phyloP scores from a whole-genome alignment of 2,113 vertebrate species.

The Phaetusa simplex region DNA sequence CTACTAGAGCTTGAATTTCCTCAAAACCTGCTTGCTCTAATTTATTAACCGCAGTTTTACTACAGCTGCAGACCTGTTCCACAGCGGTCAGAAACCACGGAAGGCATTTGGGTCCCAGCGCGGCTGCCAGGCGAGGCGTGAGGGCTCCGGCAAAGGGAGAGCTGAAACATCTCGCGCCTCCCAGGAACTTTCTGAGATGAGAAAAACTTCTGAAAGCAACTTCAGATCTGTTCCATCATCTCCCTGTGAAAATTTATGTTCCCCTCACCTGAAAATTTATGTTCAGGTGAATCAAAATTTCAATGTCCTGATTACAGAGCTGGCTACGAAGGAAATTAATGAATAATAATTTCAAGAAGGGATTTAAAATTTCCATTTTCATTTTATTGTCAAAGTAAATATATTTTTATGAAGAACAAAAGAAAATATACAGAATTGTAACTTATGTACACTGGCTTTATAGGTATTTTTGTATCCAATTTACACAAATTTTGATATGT shows the following conservation, averaged over 20 bases:
- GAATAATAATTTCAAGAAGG: neutral
- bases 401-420: slow-evolving; percentile 89
- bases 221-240: neutral
- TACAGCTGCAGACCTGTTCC: slow-evolving; percentile 13
- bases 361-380: slow-evolving; percentile 72
- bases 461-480: slow-evolving; percentile 80
- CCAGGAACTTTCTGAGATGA: neutral
- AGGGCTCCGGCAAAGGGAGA: neutral
- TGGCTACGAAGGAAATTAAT: slow-evolving; percentile 3
- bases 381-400: slow-evolving; percentile 97
- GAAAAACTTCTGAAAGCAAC: neutral
- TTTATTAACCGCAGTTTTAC: neutral
- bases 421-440: slow-evolving; percentile 87
- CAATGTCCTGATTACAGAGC: neutral
- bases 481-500: slow-evolving; percentile 83
- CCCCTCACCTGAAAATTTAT: slow-evolving; percentile 18
- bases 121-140: neutral
- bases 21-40: neutral
- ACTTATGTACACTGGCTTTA: slow-evolving; percentile 80
- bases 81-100: neutral
- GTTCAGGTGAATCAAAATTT: neutral
- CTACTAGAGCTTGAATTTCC: neutral
- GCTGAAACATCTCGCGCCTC: accelerated
- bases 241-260: no score
- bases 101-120: neutral